phyloP scores from a whole-genome alignment of 2,113 vertebrate species.

The Amphilophus citrinellus region DNA sequence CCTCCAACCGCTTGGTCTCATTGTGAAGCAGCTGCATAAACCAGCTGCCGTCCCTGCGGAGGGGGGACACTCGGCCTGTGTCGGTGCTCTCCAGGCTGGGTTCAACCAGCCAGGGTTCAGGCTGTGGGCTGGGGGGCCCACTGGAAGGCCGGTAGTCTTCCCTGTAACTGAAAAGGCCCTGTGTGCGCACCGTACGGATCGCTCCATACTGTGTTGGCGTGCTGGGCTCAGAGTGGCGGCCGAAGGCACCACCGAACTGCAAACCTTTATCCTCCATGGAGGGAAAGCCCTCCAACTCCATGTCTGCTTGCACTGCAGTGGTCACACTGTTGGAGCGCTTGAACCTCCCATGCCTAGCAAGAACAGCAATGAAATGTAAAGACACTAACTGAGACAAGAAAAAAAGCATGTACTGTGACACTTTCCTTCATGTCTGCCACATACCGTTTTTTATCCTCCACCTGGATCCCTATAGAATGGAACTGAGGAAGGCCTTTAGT shows the following conservation, averaged over 20 bases:
- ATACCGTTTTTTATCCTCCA: conserved; percentile 95
- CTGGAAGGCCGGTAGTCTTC: conserved; percentile 94
- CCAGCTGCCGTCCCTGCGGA: conserved; percentile 93
- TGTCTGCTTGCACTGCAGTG: conserved; percentile 95
- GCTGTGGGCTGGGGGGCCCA: conserved; percentile 88
- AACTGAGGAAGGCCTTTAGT: conserved; percentile 93
- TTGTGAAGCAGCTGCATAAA: conserved; percentile 98
- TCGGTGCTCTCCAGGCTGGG: conserved; percentile 86
- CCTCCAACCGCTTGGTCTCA: conserved; percentile 94
- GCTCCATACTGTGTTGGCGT: conserved; percentile 96
- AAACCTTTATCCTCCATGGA: conserved; percentile 96
- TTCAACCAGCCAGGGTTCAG: conserved; percentile 90
- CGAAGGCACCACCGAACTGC: conserved; percentile 94
- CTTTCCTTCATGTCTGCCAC: neutral
- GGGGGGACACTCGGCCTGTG: conserved; percentile 87
- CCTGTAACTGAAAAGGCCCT: conserved; percentile 97
- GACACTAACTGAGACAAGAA: neutral
- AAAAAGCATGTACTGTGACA: neutral
- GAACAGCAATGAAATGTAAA: neutral
- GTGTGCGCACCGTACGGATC: conserved; percentile 94
- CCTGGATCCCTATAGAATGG: conserved; percentile 96
- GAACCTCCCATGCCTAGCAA: conserved; percentile 89
- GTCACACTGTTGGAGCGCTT: conserved; percentile 98
- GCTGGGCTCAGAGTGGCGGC: conserved; percentile 96
- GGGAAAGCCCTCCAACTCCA: conserved; percentile 95